A percentile compares a stretch with the other conserved stretches of the same genome.
These are phyloP conservation scores for Sylvia atricapilla DNA, from an alignment of 2,113 vertebrate genomes.

Conservation along the genomic window DNA sequence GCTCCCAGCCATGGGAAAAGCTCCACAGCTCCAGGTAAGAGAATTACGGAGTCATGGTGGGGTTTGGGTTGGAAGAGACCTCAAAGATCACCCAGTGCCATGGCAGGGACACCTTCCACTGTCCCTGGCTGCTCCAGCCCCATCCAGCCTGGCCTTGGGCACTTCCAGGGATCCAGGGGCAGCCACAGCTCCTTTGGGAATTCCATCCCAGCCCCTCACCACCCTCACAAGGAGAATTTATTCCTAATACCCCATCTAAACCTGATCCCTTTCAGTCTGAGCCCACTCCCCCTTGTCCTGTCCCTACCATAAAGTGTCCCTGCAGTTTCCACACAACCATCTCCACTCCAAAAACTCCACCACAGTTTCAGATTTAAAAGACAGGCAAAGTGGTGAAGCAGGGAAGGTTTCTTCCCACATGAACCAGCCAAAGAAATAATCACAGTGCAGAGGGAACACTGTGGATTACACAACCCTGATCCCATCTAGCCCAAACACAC, in stretches of 20 bases:
- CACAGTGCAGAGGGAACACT: not conserved
- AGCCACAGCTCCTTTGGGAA: not conserved
- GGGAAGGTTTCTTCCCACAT: not conserved
- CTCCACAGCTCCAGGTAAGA: not conserved
- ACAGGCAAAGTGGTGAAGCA: not conserved
- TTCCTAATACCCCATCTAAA: not conserved
- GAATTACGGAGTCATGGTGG: not conserved
- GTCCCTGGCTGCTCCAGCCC: not conserved
- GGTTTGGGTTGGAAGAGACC: not conserved
- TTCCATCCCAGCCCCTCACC: not conserved
- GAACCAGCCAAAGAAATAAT: not conserved
- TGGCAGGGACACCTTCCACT: not conserved
- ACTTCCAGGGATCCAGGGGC: not conserved
- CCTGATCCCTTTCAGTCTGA: not conserved
- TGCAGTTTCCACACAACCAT: not conserved
- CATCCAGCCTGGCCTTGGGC: fast-evolving
- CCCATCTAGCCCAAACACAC: not conserved
- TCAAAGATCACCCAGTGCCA: not conserved
- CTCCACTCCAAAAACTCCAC: not conserved
- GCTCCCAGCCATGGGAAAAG: not conserved
- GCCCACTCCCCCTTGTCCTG: not conserved
- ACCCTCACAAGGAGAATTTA: not conserved
- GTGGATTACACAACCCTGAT: not conserved
- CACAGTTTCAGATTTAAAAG: not conserved
- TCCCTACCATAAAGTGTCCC: not conserved